Conservation (phyloP, 1,140 invertebrate species). For the Metaphire vulgaris region DNA sequence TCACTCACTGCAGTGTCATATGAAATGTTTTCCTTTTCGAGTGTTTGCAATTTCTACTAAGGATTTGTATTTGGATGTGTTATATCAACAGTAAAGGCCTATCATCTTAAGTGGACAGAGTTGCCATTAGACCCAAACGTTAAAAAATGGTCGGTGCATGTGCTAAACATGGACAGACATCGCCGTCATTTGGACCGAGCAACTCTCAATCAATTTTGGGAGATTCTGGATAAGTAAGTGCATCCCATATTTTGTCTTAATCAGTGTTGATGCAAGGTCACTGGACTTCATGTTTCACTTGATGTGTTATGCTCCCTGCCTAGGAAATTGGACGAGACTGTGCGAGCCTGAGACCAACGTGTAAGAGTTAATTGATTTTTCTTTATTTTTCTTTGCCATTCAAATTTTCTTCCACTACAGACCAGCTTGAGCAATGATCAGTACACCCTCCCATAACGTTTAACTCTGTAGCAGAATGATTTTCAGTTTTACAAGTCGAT, state of each 20-base stretch:
- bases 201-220: conserved; percentile 92
- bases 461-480: too few relatives aligned
- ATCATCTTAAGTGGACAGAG: conserved; percentile 95
- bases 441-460: too few relatives aligned
- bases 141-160: conserved; percentile 87
- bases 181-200: conserved; percentile 95
- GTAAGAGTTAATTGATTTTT: too few relatives aligned
- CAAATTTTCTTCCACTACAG: too few relatives aligned
- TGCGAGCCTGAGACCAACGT: too few relatives aligned
- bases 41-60: neutral
- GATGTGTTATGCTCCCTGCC: too few relatives aligned
- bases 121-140: conserved; percentile 90
- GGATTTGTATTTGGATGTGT: too few relatives aligned
- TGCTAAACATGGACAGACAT: conserved; percentile 81
- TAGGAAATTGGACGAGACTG: too few relatives aligned
- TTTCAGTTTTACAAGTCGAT: too few relatives aligned
- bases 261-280: neutral
- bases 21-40: neutral
- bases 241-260: neutral
- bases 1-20: neutral
- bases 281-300: neutral
- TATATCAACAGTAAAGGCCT: conserved; percentile 93
- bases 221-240: conserved; percentile 83
- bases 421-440: too few relatives aligned
- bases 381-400: too few relatives aligned